Evolutionary conservation across 2,113 vertebrate species (phyloP), one percentile per base, ranked within the genome.

Genomic region (Eleginops maclovinus): DNA sequence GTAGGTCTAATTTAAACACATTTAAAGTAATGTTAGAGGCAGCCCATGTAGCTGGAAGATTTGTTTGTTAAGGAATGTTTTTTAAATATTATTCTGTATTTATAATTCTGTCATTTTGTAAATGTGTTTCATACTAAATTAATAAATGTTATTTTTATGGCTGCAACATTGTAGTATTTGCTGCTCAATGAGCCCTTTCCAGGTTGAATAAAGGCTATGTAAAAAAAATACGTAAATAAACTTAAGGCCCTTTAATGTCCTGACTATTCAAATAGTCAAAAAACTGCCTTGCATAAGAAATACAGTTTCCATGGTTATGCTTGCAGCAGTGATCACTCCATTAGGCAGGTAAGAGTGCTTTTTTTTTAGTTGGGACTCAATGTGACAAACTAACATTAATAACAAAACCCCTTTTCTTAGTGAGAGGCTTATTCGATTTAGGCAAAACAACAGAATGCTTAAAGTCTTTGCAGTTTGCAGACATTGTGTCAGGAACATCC

Each of bases 291-390:
- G 13, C 17, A 69, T 0, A 16, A 71, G 13, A 31, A 61, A 40
- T 55, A 49, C 31, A 6, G 63, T 81, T 66, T 63, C 31, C 49
- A 46, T 75, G 61, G 76, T 82, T 74, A 58, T 71, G 60, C 59
- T 56, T 54, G 26, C 44, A 67, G 77, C 55, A 36, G 24, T 77
- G 59, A 31, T 72, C 50, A 55, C 21, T 21, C 44, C 31, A 69
- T 81, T 79, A 76, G 11, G 28, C 62, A 50, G 22, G 15, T 7
- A 16, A 36, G 4, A 75, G 47, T 36, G 46, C 2, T 82, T 71
- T 56, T 70, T 26, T 68, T 75, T 44, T 54, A 49, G 59, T 50
- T 50, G 4, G 8, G 2, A 80, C 70, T 66, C 61, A 65, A 41
- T 66, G 55, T 43, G 13, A 24, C 47, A 40, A 21, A 49, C 24